phyloP scores from a whole-genome alignment of 2,888 invertebrate genomes.

The Psylliodes chrysocephalus region DNA sequence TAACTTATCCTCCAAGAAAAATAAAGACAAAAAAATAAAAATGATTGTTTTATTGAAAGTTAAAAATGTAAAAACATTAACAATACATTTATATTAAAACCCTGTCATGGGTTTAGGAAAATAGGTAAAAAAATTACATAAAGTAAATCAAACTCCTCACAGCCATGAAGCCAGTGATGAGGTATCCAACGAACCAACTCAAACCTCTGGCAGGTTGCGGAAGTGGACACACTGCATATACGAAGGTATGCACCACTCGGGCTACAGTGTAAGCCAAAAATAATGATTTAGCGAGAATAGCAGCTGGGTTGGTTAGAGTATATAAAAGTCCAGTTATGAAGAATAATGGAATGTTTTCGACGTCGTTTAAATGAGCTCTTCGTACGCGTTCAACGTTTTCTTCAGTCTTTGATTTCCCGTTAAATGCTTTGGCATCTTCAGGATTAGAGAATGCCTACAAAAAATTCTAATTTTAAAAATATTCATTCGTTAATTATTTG shows the following conservation, averaged over 20 bases:
- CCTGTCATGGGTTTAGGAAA: too few species aligned
- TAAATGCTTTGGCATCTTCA: constrained; percentile 61
- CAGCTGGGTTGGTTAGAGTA: constrained; percentile 68
- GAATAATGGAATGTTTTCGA: constrained; percentile 76
- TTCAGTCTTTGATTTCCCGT: constrained; percentile 54
- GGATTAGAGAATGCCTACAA: constrained; percentile 67
- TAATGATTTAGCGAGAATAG: constrained; percentile 62
- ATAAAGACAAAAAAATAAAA: too few species aligned
- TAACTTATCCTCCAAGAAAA: too few species aligned
- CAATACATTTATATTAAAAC: too few species aligned
- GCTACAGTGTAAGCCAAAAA: constrained; percentile 44
- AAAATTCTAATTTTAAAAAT: background rate
- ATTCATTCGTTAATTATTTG: too few species aligned
- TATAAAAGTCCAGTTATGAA: constrained; percentile 70
- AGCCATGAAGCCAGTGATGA: constrained; percentile 56
- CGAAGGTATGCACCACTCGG: constrained; percentile 53
- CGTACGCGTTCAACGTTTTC: constrained; percentile 65
- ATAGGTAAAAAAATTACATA: background rate
- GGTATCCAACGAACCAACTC: constrained; percentile 48
- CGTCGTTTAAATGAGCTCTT: constrained; percentile 74
- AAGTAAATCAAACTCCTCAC: constrained; percentile 9
- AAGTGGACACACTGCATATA: constrained; percentile 54
- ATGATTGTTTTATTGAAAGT: too few species aligned
- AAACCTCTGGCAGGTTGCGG: constrained; percentile 56
- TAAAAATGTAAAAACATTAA: too few species aligned